A percentile compares a stretch with the other conserved stretches of the same genome.
Evolutionary conservation across 2,797 vertebrate genomes (phyloP).

Genomic region (Emys orbicularis): DNA sequence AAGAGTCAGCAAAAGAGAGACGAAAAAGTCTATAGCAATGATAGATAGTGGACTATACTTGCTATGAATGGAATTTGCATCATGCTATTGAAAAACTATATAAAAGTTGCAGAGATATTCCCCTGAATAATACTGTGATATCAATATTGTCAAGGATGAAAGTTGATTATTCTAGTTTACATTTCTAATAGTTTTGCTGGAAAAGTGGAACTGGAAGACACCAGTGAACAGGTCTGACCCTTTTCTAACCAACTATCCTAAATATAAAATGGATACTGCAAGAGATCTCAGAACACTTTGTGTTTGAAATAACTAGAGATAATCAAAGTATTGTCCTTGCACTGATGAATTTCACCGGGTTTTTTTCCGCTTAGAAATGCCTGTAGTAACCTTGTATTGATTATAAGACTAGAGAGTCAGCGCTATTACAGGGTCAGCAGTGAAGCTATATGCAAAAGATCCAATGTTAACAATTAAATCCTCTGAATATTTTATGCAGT

Average conservation of each 20-base stretch:
- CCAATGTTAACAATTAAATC: not conserved
- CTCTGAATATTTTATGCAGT: not conserved
- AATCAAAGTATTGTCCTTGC: conserved; percentile 28
- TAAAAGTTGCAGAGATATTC: not conserved
- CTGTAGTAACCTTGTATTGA: conserved; percentile 27
- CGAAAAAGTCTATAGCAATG: rapidly evolving
- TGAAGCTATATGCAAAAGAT: not conserved
- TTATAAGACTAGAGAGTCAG: not conserved
- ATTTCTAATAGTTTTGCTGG: not conserved
- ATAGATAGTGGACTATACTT: not conserved
- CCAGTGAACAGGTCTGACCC: not conserved
- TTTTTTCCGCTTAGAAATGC: not conserved
- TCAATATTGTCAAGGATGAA: not conserved
- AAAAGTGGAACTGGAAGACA: not conserved
- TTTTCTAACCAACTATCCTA: not conserved
- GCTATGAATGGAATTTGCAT: not conserved
- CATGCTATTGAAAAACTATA: not conserved
- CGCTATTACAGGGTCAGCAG: not conserved
- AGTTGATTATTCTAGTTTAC: not conserved
- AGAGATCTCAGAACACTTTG: not conserved
- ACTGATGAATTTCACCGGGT: not conserved
- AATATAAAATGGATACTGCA: not conserved
- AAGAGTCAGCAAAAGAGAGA: not conserved
- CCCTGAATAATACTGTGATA: not conserved
- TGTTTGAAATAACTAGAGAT: conserved; percentile 19